Evolutionary conservation across 2,888 invertebrate species (phyloP).

Genomic region (Archips xylosteana): DNA sequence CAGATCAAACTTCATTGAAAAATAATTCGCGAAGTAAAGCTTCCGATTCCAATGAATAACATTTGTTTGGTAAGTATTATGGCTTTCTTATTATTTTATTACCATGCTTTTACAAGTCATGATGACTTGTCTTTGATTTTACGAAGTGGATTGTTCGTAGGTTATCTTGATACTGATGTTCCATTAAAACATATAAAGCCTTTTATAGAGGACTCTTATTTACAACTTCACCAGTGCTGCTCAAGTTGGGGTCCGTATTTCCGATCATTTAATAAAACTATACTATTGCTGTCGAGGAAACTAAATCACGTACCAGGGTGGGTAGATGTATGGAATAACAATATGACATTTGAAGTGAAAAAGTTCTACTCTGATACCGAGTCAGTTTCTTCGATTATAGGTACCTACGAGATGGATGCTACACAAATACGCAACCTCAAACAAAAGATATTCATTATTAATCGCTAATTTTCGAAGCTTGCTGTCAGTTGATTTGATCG

Average conservation of each 20-base stretch:
- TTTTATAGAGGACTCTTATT: constrained; percentile 55
- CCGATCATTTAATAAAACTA: background rate
- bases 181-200: constrained; percentile 50
- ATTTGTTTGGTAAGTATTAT: background rate
- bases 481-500: no score
- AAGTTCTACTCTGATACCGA: no score
- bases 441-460: no score
- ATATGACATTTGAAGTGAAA: no score
- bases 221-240: constrained; percentile 49
- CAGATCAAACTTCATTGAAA: background rate
- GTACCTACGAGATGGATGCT: no score
- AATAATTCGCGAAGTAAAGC: background rate
- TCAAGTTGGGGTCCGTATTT: constrained; percentile 43
- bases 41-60: background rate
- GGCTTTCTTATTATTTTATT: background rate
- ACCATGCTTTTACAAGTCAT: constrained; percentile 22
- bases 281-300: no score
- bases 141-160: constrained; percentile 27
- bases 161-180: constrained; percentile 49
- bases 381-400: no score
- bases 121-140: background rate
- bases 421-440: no score
- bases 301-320: no score
- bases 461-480: no score
- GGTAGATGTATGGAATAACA: no score